These are phyloP conservation scores for Petrocephalus zakoni DNA, from an alignment of 2,113 vertebrate genomes.

Conservation along the genomic window DNA sequence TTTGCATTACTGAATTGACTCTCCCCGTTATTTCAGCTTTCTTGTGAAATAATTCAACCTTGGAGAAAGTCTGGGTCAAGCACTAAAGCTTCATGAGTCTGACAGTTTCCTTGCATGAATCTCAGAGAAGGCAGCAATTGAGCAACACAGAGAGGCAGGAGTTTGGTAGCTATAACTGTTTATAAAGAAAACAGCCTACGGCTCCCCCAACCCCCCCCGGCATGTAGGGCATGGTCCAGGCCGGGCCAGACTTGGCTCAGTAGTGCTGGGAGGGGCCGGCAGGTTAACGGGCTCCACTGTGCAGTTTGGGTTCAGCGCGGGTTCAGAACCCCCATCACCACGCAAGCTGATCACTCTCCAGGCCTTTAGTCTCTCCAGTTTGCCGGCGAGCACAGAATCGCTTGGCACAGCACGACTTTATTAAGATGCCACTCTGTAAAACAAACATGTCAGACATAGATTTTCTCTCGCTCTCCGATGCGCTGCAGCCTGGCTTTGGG, in stretches of 20 bases:
- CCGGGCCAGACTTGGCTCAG: neutral
- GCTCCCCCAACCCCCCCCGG: too few relatives aligned
- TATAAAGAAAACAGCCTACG: too few relatives aligned
- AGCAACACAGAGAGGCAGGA: neutral
- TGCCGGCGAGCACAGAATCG: neutral
- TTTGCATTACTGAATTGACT: too few relatives aligned
- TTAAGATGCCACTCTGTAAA: conserved; percentile 12
- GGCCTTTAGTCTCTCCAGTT: neutral
- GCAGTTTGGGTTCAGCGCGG: neutral
- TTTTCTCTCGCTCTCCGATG: too few relatives aligned
- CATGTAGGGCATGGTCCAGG: neutral
- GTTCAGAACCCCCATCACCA: neutral
- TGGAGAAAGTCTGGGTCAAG: conserved; percentile 21
- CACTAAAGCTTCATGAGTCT: neutral
- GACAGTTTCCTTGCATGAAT: neutral
- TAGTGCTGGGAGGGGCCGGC: neutral
- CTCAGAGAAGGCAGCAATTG: neutral
- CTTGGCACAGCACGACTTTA: neutral
- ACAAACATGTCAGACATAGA: conserved; percentile 15
- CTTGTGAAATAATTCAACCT: conserved; percentile 46
- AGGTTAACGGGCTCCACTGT: neutral
- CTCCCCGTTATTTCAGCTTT: too few relatives aligned
- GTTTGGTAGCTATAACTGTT: neutral
- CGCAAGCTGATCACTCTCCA: conserved; percentile 6
- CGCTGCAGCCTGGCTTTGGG: neutral